Conservation (phyloP, 2,797 vertebrate species). For the Bovichtus variegatus region DNA sequence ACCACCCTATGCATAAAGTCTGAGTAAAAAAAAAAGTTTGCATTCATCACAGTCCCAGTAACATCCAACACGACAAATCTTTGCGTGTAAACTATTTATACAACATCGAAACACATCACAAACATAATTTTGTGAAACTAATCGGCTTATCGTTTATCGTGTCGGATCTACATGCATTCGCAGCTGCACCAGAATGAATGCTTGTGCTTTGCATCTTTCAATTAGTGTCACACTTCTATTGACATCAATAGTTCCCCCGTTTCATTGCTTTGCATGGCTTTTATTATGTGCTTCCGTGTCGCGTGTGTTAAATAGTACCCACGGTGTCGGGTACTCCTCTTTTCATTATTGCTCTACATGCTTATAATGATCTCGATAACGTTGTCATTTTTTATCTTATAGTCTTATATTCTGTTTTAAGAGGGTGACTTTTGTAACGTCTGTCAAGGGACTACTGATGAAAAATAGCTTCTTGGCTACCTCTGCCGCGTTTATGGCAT, state of each 20-base stretch:
- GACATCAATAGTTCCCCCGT: neutral
- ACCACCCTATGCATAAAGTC: too few relatives aligned
- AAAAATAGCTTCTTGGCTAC: neutral
- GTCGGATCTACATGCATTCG: neutral
- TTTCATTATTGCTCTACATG: neutral
- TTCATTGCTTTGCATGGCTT: neutral
- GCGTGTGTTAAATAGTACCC: neutral
- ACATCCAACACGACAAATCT: too few relatives aligned
- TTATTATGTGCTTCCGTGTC: neutral
- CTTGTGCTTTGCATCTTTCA: slow-evolving; percentile 7
- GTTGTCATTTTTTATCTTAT: neutral
- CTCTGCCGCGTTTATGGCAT: neutral
- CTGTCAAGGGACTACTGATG: neutral
- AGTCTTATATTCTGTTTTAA: neutral
- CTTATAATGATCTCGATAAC: neutral
- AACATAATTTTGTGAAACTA: neutral
- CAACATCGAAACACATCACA: too few relatives aligned
- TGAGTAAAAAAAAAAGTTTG: too few relatives aligned
- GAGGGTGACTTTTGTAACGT: neutral
- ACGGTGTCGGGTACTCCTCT: neutral
- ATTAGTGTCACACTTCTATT: slow-evolving; percentile 10
- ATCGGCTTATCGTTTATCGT: neutral
- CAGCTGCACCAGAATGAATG: neutral
- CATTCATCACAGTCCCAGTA: too few relatives aligned
- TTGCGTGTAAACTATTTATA: too few relatives aligned